Conservation (phyloP, 2,888 invertebrate genomes). For the Vannuccia rotundouncinata region DNA sequence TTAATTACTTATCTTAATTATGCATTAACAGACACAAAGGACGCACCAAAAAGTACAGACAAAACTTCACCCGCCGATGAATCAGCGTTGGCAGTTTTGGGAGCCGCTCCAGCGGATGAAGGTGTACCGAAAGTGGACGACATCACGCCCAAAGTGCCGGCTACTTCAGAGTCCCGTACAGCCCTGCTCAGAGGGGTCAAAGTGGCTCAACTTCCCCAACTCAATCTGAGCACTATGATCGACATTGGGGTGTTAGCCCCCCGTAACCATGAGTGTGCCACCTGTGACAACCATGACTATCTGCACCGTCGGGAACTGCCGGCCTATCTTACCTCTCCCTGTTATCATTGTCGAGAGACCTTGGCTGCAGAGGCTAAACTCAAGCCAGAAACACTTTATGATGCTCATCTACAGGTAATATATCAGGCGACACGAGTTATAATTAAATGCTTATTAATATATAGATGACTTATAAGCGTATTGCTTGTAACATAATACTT, state of each 20-base stretch:
- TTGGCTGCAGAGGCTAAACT: constrained; percentile 38
- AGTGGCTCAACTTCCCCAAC: background rate
- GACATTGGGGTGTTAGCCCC: constrained; percentile 35
- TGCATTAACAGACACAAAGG: too few relatives aligned
- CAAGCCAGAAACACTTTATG: constrained; percentile 30
- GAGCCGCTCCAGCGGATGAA: too few relatives aligned
- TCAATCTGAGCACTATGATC: background rate
- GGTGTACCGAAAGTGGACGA: too few relatives aligned
- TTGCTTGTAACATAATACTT: too few relatives aligned
- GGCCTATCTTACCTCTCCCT: constrained; percentile 38
- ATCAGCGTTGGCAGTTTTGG: too few relatives aligned
- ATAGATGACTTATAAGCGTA: background rate
- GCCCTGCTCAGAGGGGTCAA: too few relatives aligned
- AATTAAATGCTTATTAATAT: background rate
- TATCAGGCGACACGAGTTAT: too few relatives aligned
- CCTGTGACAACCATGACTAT: constrained; percentile 39
- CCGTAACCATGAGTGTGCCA: constrained; percentile 30
- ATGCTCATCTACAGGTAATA: constrained; percentile 32
- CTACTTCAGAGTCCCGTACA: too few relatives aligned
- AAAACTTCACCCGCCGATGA: too few relatives aligned
- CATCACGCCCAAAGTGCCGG: too few relatives aligned
- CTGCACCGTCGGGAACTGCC: constrained; percentile 37
- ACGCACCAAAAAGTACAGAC: too few relatives aligned
- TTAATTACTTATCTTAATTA: too few relatives aligned
- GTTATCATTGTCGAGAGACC: constrained; percentile 39